Conservation (phyloP, 1,140 invertebrate species). For the Micrasema minimum region DNA sequence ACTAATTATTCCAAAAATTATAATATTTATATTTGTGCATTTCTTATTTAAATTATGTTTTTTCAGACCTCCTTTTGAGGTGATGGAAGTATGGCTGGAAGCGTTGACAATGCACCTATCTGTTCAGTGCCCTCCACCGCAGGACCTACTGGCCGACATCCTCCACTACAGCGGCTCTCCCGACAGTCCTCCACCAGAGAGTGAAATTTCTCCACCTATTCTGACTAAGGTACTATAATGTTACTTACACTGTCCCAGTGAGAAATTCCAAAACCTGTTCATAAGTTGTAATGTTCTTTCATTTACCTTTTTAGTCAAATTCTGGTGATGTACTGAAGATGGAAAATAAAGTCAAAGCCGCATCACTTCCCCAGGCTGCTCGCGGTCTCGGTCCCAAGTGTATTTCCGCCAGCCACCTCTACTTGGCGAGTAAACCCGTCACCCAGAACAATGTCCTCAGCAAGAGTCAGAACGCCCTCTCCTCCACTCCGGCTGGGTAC, state of each 20-base stretch:
- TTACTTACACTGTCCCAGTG: constrained; percentile 6
- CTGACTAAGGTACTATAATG: constrained; percentile 38
- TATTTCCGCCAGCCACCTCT: constrained; percentile 59
- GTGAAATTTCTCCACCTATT: constrained; percentile 5
- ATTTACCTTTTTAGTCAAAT: constrained; percentile 55
- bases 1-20: not conserved
- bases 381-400: constrained; percentile 56
- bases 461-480: constrained; percentile 55
- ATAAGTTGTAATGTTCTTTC: too few relatives aligned
- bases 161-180: constrained; percentile 71
- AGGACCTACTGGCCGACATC: constrained; percentile 80
- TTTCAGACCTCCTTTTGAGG: constrained; percentile 83
- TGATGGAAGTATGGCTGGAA: constrained; percentile 86
- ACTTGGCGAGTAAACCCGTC: constrained; percentile 50
- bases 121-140: constrained; percentile 71
- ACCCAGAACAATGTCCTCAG: constrained; percentile 50
- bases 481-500: constrained; percentile 58
- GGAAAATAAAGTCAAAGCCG: constrained; percentile 29
- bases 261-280: not conserved
- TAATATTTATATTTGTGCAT: not conserved
- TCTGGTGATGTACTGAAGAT: constrained; percentile 53
- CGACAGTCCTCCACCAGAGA: constrained; percentile 26
- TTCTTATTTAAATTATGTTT: not conserved
- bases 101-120: constrained; percentile 78
- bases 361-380: constrained; percentile 16